Conservation (phyloP, 2,113 vertebrate genomes). For the Orycteropus afer region DNA sequence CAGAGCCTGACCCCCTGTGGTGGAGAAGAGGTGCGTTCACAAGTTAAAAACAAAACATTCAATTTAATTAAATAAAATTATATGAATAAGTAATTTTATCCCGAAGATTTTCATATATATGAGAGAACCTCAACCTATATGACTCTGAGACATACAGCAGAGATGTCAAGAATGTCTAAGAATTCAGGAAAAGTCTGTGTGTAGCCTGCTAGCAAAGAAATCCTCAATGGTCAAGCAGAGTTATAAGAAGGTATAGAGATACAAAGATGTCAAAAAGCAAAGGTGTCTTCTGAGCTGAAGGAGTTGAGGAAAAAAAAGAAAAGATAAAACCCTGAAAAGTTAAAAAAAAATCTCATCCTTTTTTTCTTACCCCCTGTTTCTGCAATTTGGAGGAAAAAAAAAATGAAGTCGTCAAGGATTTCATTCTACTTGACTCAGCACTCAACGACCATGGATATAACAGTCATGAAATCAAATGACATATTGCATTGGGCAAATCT, state of each 20-base stretch:
- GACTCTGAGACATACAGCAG: background rate
- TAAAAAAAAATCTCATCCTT: background rate
- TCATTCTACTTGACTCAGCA: background rate
- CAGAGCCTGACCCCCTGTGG: slow-evolving; percentile 24
- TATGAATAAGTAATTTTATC: background rate
- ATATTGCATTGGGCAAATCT: background rate
- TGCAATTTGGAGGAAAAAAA: background rate
- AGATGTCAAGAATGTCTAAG: background rate
- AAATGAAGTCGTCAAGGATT: background rate
- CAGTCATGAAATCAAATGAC: background rate
- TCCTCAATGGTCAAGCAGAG: background rate
- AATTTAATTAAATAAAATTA: background rate
- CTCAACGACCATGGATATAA: background rate
- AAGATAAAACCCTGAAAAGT: background rate
- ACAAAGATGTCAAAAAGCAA: background rate
- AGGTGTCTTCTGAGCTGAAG: background rate
- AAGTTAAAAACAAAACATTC: background rate
- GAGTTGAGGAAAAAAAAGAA: too few species aligned
- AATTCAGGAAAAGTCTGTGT: background rate
- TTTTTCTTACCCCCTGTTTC: background rate
- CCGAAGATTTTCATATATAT: background rate
- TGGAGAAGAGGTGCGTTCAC: background rate
- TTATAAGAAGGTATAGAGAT: background rate
- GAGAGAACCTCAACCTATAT: too few species aligned
- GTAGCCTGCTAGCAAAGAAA: background rate